Evolutionary conservation across 2,113 vertebrate species (phyloP).

Genomic region (Agelaius phoeniceus): DNA sequence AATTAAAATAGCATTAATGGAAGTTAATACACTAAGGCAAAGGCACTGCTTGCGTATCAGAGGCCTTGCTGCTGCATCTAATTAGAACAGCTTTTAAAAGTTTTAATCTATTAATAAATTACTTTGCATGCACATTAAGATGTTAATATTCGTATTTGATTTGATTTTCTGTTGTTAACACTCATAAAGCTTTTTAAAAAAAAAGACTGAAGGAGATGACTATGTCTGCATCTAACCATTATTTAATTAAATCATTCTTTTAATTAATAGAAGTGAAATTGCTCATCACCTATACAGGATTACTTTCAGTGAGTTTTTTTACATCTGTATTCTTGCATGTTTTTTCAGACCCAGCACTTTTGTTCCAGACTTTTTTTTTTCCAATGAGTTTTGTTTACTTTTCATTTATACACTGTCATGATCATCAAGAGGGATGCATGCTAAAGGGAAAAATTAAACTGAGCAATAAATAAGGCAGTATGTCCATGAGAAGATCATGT

Average conservation of each 20-base stretch:
- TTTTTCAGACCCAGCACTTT: background rate
- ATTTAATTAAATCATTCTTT: background rate
- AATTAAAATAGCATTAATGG: slow-evolving; percentile 5
- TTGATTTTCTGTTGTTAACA: background rate
- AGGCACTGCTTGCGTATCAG: background rate
- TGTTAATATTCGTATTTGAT: background rate
- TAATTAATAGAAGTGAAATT: background rate
- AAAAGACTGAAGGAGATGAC: background rate
- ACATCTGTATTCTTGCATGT: background rate
- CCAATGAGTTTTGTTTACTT: background rate
- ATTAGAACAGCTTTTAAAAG: background rate
- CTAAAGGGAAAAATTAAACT: background rate
- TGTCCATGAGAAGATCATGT: background rate
- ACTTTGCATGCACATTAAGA: slow-evolving; percentile 1
- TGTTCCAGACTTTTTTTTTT: background rate
- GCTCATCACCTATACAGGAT: background rate
- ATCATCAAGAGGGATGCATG: background rate
- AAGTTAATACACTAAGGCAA: background rate
- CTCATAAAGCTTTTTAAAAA: background rate
- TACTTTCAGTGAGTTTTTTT: background rate
- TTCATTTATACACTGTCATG: background rate
- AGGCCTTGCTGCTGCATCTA: background rate
- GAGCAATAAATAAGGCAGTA: background rate
- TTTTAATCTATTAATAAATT: background rate
- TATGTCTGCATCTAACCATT: background rate